These are phyloP conservation scores for Lepidocyrtoides sp. DNA, from an alignment of 2,888 invertebrate genomes.

Conservation along the genomic window DNA sequence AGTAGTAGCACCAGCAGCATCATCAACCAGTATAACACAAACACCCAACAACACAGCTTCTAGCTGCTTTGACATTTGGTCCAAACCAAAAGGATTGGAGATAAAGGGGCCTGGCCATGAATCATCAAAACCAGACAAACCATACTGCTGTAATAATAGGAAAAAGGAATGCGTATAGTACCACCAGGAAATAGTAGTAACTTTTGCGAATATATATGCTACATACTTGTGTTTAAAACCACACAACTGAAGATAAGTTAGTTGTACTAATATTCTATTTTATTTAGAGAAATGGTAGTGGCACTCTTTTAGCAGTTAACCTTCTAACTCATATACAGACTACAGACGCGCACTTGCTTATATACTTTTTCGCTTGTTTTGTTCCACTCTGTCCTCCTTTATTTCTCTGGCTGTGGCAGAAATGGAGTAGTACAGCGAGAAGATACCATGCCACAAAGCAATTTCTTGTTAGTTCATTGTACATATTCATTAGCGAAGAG, in stretches of 20 bases:
- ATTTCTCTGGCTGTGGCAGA: constrained; percentile 51
- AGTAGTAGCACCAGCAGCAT: constrained; percentile 17
- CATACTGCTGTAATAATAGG: not conserved
- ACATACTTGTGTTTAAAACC: not conserved
- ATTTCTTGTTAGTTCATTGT: constrained; percentile 77
- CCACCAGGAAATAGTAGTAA: not conserved
- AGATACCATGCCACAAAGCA: constrained; percentile 71
- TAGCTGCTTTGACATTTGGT: constrained; percentile 16
- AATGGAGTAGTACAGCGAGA: constrained; percentile 40
- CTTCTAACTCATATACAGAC: not conserved
- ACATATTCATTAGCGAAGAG: constrained; percentile 83
- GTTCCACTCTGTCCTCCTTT: not conserved
- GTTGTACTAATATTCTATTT: constrained; percentile 14
- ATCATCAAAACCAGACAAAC: constrained; percentile 55
- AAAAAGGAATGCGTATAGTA: not conserved
- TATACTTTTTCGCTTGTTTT: not conserved
- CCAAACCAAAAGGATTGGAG: not conserved
- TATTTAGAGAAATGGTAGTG: not conserved
- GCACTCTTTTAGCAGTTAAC: not conserved
- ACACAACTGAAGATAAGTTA: constrained; percentile 52
- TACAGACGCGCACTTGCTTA: too few species aligned
- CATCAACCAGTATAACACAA: not conserved
- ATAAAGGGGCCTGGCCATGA: constrained; percentile 55
- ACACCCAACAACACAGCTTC: not conserved
- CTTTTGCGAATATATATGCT: not conserved